A percentile compares a stretch with the other conserved stretches of the same genome.
Evolutionary conservation across 1,140 invertebrate genomes (phyloP).

Genomic region (Steinernema khuongi): DNA sequence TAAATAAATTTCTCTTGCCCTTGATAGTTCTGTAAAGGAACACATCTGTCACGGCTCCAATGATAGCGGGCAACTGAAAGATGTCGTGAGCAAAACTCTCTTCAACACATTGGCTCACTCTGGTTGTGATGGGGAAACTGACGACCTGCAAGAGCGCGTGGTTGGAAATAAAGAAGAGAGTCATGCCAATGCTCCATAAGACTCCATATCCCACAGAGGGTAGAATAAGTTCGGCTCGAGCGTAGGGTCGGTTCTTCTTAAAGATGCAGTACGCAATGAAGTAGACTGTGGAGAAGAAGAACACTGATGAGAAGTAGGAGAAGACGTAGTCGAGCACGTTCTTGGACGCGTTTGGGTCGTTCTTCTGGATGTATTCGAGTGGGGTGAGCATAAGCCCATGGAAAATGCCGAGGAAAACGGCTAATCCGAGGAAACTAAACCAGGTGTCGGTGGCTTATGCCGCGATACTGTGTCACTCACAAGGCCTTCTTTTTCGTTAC

Average conservation of each 20-base stretch:
- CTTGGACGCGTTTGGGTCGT: conserved; percentile 37
- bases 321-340: conserved; percentile 52
- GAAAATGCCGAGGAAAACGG: conserved; percentile 41
- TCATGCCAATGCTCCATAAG: conserved; percentile 49
- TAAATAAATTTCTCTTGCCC: conserved; percentile 34
- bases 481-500: conserved; percentile 17
- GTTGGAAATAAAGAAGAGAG: conserved; percentile 47
- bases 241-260: conserved; percentile 31
- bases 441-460: conserved; percentile 8
- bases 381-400: conserved; percentile 53
- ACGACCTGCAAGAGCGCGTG: conserved; percentile 45
- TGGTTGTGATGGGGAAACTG: conserved; percentile 50
- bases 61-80: conserved; percentile 51
- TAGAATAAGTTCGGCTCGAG: conserved; percentile 40
- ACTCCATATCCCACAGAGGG: conserved; percentile 49
- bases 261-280: conserved; percentile 45
- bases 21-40: conserved; percentile 38
- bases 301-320: conserved; percentile 49
- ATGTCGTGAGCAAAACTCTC: not conserved
- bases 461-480: not conserved
- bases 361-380: conserved; percentile 48
- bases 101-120: conserved; percentile 32
- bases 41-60: conserved; percentile 46
- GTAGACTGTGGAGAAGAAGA: conserved; percentile 52
- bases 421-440: conserved; percentile 37